Evolutionary conservation across 2,888 invertebrate species (phyloP), one percentile per base, ranked within the genome.

Genomic region (Athrips mouffetella): DNA sequence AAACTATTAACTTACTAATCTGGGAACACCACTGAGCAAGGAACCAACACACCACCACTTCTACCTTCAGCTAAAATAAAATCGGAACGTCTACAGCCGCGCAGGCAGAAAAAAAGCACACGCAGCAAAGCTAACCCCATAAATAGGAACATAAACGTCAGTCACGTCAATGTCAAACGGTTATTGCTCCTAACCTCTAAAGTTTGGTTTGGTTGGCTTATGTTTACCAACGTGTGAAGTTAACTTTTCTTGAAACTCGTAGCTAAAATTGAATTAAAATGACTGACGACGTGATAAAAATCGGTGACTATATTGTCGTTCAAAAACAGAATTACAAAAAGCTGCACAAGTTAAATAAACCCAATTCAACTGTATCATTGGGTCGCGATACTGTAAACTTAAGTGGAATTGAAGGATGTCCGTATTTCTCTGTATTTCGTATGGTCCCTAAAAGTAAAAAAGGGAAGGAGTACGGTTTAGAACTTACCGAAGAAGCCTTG

Each of bases 281-380:
- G 46, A 23, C 35, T 10, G 35, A 50, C 31, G 68, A 86, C 55
- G 55, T 68, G 49, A 92, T 95, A 50, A 90, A 90, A 73, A 67
- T 91, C 8, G 94, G 94, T 5, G 92, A 93, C 65, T 93, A 93
- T 69, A 90, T 96, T 45, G 89, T 96, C 48, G 91, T 96, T 37
- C 93, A 95, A 69, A 91, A 94, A 51, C 94, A 95, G 59, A 92
- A 91, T 62, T 96, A 92, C 69, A 93, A 91, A 51, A 96, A 95
- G 76, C 71, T 96, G 15, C 93, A 94, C 59, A 94, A 94, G 78
- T 90, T 94, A 50, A 91, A 91, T 52, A 91, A 91, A 58, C 65
- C 90, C 4, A 91, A 92, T 59, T 91, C 92, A 0, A 89, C 80
- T 29, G 85, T 94, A 25, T 90, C 84, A 54, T 67, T 96, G 50